These are phyloP conservation scores for Lordiphosa collinella DNA, from an alignment of 1,140 invertebrate species.

Conservation along the genomic window DNA sequence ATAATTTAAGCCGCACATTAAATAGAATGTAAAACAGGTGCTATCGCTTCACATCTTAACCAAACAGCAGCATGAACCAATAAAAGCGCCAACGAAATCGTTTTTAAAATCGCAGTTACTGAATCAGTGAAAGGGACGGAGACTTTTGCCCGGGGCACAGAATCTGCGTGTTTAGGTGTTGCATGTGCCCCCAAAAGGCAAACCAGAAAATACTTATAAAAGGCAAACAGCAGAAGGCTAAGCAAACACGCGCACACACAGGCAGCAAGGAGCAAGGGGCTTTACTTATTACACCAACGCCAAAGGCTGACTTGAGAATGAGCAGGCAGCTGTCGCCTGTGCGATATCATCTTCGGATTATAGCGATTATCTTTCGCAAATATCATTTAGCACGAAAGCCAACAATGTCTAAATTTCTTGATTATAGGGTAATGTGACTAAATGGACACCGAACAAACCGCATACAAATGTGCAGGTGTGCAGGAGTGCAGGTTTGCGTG, in stretches of 20 bases:
- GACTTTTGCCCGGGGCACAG: constrained; percentile 8
- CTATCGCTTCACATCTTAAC: constrained; percentile 1
- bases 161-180: constrained; percentile 45
- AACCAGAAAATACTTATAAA: constrained; percentile 22
- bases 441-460: constrained; percentile 3
- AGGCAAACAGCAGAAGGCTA: constrained; percentile 29
- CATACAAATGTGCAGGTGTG: constrained; percentile 38
- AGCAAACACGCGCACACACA: constrained; percentile 37
- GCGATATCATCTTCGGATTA: constrained; percentile 52
- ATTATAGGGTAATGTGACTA: constrained; percentile 29
- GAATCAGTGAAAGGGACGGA: background rate
- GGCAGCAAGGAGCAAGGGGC: constrained; percentile 16
- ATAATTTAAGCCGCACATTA: background rate
- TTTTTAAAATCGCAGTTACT: constrained; percentile 12
- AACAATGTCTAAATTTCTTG: constrained; percentile 68
- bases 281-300: constrained; percentile 61
- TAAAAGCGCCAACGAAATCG: constrained; percentile 3
- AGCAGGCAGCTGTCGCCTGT: constrained; percentile 20
- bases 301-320: constrained; percentile 52
- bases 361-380: constrained; percentile 67
- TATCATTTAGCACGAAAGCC: constrained; percentile 71
- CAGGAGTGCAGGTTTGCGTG: constrained; percentile 35
- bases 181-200: constrained; percentile 42
- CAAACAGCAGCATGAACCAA: constrained; percentile 7
- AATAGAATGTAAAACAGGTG: constrained; percentile 2